These are phyloP conservation scores for Thymelicus acteon DNA, from an alignment of 2,888 invertebrate species.

Conservation along the genomic window DNA sequence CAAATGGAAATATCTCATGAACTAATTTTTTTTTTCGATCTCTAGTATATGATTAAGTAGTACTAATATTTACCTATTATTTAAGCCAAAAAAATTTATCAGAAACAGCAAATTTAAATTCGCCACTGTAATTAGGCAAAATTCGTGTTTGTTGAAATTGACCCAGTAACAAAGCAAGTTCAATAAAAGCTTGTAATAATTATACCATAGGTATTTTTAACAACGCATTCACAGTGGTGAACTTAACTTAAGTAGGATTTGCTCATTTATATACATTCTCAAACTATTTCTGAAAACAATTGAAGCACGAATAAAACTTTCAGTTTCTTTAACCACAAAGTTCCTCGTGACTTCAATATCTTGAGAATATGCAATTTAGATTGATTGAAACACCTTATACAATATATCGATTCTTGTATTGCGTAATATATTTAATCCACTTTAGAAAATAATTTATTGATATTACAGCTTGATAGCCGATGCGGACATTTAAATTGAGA, in stretches of 20 bases:
- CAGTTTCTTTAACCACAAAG: conserved; percentile 33
- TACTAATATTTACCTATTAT: no score
- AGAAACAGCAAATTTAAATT: no score
- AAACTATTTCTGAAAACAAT: conserved; percentile 22
- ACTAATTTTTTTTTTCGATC: no score
- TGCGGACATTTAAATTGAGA: conserved; percentile 15
- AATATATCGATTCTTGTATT: not conserved
- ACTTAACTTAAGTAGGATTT: not conserved
- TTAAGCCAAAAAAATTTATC: no score
- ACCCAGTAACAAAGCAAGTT: no score
- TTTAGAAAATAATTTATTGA: not conserved
- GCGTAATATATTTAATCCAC: not conserved
- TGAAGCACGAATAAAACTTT: conserved; percentile 30
- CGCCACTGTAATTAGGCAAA: no score
- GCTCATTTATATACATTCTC: not conserved
- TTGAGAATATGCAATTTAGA: conserved; percentile 24
- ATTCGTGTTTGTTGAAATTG: no score
- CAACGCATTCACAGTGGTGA: no score
- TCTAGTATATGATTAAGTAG: no score
- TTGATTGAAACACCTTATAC: conserved; percentile 2
- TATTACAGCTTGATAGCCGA: not conserved
- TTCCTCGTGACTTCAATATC: conserved; percentile 36
- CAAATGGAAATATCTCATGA: no score
- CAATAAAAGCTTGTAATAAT: no score
- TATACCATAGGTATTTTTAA: no score